Conservation (phyloP, 2,888 invertebrate species). For the Nineta flava region DNA sequence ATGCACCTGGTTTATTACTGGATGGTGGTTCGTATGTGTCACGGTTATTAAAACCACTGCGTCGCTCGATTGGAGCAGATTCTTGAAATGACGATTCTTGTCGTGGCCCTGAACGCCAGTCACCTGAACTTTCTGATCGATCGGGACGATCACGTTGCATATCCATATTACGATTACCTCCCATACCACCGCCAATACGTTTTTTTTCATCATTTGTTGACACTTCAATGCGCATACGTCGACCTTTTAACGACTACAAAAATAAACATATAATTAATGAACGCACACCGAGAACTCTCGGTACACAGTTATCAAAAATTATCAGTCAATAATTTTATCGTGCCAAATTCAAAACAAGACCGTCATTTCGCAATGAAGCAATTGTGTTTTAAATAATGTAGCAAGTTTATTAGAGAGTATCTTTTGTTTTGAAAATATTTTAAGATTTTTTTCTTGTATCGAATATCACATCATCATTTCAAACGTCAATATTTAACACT, state of each 20-base stretch:
- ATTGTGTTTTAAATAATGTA: too few relatives aligned
- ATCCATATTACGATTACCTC: conserved; percentile 21
- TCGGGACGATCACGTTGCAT: conserved; percentile 38
- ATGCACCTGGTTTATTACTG: conserved; percentile 27
- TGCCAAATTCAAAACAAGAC: too few relatives aligned
- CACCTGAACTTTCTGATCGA: conserved; percentile 52
- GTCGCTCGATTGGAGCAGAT: conserved; percentile 12
- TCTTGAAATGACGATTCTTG: conserved; percentile 29
- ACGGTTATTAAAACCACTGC: conserved; percentile 23
- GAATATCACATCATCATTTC: too few relatives aligned
- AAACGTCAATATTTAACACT: too few relatives aligned
- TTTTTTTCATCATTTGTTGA: conserved; percentile 58
- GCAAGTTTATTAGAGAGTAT: too few relatives aligned
- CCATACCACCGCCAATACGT: conserved; percentile 34
- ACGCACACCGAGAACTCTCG: too few relatives aligned
- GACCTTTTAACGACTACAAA: conserved; percentile 50
- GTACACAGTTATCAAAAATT: too few relatives aligned
- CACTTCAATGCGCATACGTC: conserved; percentile 66
- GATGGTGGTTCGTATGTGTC: conserved; percentile 19
- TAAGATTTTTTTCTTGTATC: too few relatives aligned
- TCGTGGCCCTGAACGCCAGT: conserved; percentile 58
- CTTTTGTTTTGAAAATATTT: too few relatives aligned
- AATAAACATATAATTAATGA: not conserved
- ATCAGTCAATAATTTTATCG: not conserved
- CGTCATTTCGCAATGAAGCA: too few relatives aligned